These are phyloP conservation scores for Leptodactylus fuscus DNA, from an alignment of 2,113 vertebrate genomes.

Conservation along the genomic window DNA sequence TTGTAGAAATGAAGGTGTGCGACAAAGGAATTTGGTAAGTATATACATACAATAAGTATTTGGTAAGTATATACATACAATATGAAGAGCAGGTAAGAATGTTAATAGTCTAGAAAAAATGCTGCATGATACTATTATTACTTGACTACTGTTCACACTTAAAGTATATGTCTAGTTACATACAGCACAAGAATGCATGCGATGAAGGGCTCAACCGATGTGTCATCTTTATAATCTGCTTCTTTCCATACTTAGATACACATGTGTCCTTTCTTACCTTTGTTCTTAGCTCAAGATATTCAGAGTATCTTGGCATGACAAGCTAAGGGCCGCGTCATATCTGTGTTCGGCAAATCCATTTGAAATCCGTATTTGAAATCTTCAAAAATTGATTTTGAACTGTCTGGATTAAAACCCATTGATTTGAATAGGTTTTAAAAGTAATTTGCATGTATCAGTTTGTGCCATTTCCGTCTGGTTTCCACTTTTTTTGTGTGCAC, in stretches of 20 bases:
- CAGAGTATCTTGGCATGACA: too few relatives aligned
- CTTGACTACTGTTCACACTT: not conserved
- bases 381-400: too few relatives aligned
- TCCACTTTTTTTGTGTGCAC: too few relatives aligned
- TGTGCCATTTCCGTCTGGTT: too few relatives aligned
- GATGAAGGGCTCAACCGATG: not conserved
- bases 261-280: too few relatives aligned
- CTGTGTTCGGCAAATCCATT: too few relatives aligned
- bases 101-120: not conserved
- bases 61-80: not conserved
- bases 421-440: too few relatives aligned
- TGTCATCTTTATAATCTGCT: not conserved
- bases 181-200: not conserved
- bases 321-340: too few relatives aligned
- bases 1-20: not conserved
- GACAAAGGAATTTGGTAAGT: not conserved
- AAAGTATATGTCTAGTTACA: not conserved
- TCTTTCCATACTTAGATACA: not conserved
- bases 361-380: too few relatives aligned
- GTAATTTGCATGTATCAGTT: too few relatives aligned
- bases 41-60: not conserved
- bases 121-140: not conserved
- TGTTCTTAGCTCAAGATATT: too few relatives aligned
- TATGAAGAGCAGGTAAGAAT: not conserved
- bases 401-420: too few relatives aligned